Base-by-base conservation (phyloP, 2,888 invertebrate species). In the Dendrolimus pini region DNA sequence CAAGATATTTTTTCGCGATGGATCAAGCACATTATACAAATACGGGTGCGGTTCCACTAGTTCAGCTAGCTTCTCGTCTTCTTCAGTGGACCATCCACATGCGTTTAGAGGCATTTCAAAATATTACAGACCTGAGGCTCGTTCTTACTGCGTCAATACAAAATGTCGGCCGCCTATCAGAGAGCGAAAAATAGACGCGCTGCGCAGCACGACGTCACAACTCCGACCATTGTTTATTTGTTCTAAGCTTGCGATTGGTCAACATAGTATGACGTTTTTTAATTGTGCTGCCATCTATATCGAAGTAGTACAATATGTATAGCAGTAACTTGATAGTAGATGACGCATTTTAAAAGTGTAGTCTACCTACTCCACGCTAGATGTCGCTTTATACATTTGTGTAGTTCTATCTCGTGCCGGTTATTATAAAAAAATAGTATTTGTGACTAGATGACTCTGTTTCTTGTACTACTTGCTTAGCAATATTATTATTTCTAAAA, bases 131-230 rank as follows among this genome's bases (percentile, higher is more conserved):
- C 59, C 66, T 67, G 63, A 62, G 71, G 70, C 69, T 69, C 67
- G 70, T 69, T 69, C 67, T 61, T 65, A 66, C 66, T 71, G 68
- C 70, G 66, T 71, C 72, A 68, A 80, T 80, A 83, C 88, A 89
- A 89, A 82, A 89, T 89, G 89, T 87, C 87, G 71, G 78, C 82
- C 72, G 69, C 87, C 87, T 85, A 87, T 86, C 87, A 83, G 69
- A 77, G 74, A 77, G 78, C 79, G 77, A 75, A 85, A 30, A 83
- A 85, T 85, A 85, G 75, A 70, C 78, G 80, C 80, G 81, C 82
- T 82, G 85, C 81, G 83, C 83, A 79, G 79, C 78, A 81, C 80
- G 72, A 88, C 87, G 86, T 85, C 84, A 86, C 80, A 68, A 69
- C 59, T 58, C 54, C 59, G 66, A 62, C 62, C 61, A 60, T 69